These are phyloP conservation scores for Streptopelia turtur DNA, from an alignment of 2,797 vertebrate genomes.

Conservation along the genomic window DNA sequence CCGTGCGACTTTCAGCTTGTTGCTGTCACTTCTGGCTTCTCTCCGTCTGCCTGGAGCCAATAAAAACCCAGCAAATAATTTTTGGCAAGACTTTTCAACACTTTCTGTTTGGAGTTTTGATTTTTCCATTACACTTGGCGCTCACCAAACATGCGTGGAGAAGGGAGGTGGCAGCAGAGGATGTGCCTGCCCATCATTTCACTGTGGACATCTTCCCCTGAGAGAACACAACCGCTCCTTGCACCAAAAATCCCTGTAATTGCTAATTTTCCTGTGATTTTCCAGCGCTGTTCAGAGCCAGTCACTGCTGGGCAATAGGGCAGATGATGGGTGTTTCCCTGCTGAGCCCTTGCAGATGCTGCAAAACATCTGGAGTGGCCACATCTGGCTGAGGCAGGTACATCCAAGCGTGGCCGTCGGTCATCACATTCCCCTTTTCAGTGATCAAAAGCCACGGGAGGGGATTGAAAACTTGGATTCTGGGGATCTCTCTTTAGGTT, in stretches of 20 bases:
- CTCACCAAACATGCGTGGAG: fast-evolving
- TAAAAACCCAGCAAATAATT: neutral
- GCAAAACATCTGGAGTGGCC: neutral
- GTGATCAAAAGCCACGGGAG: neutral
- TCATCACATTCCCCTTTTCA: neutral
- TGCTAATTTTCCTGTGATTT: no score
- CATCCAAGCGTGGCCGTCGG: fast-evolving
- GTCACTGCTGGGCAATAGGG: neutral
- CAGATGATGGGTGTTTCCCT: neutral
- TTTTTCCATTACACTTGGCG: neutral
- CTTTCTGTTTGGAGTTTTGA: neutral
- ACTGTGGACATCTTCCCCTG: neutral
- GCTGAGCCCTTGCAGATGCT: neutral
- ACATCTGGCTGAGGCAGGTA: neutral
- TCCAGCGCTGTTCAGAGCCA: no score
- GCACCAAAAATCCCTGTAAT: neutral
- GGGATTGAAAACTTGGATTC: neutral
- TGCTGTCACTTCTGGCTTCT: neutral
- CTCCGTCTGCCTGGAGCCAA: neutral
- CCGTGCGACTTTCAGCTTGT: neutral
- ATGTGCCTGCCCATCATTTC: fast-evolving
- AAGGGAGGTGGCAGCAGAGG: neutral
- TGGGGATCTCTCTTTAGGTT: neutral
- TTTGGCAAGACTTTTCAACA: neutral
- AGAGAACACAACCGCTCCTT: fast-evolving